Evolutionary conservation across 2,888 invertebrate genomes (phyloP), one percentile per base, ranked within the genome.

Genomic region (Halictus ligatus): DNA sequence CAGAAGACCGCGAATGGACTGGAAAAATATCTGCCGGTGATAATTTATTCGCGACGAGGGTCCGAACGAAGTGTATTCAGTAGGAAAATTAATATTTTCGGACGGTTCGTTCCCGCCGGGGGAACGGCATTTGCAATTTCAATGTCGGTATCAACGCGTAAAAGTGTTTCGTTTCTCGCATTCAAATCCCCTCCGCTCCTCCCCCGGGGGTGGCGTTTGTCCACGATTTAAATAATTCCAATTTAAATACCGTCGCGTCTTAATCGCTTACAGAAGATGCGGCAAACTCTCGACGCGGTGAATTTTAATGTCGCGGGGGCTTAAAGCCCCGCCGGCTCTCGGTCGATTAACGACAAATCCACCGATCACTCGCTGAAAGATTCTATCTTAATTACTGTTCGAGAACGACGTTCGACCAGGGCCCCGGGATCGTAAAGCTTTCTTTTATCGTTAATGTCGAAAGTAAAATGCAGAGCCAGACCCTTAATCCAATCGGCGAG

Each of bases 331-430:
- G 25, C 40, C 29, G 54, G 40, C 54, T 35, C 54, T 40, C 21
- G 64, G 67, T 78, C 85, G 81, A 85, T 87, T 89, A 85, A 81
- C 77, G 83, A 85, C 79, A 81, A 85, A 79, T 85, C 80, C 72
- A 48, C 54, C 74, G 80, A 84, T 85, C 84, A 71, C 67, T 54
- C 50, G 77, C n/a, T 40, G 80, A 83, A 81, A 85, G 81, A 89
- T 83, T 80, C 71, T 15, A 81, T 87, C 83, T 90, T 90, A 90
- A 89, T 89, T 89, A 88, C 78, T 60, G 78, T 25, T n/a, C 54
- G 60, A 71, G 69, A 75, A 69, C 67, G 74, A 73, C 83, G 73
- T 83, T 69, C 81, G 13, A 25, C 35, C 46, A 13, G 25, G 25
- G 71, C 43, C 25, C 21, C 29, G 29, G 18, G 81, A 73, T 71